Base-by-base conservation (phyloP, 2,888 invertebrate species). In the Tenthredo amoena region DNA sequence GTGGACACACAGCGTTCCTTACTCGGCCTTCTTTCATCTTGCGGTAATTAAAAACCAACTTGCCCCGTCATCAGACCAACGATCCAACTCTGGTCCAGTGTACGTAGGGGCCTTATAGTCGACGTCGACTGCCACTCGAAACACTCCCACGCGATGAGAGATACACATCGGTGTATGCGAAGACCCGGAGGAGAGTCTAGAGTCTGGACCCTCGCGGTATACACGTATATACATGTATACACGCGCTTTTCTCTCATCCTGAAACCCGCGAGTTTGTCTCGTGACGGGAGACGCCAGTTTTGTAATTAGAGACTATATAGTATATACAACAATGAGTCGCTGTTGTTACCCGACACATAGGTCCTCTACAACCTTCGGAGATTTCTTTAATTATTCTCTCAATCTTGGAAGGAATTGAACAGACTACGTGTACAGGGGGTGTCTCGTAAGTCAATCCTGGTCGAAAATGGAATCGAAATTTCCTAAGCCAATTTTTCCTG, bases 21-120 rank as follows among this genome's bases (percentile, higher is more conserved):
- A 40, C 68, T 83, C 83, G 83, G 83, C 31, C 34, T 68, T 83
- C 83, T 83, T 83, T 83, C 83, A 83, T 83, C 83, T 83, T 18
- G 31, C 47, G 58, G 86, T 86, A 89, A 90, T 89, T 89, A 89
- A 89, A 88, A 87, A 87, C 85, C 86, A 85, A 87, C 84, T 68
- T 86, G 87, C 86, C 86, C 84, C 87, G 87, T 89, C 88, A 87
- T 87, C 84, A 86, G 87, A 77, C 88, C 87, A 62, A 43, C 21
- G 47, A 68, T 68, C 34, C 83, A 68, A 47, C 62, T 81, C 55
- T 55, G 77, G 77, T 76, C 79, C 65, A 31, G 82, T 31, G n/a
- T n/a, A n/a, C 43, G 47, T 15, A 47, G 47, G 55, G 26, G 55
- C 18, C 47, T 55, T 55, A 50, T 37, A 34, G 15, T 55, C 50